Percentiles rank a stretch among this genome's conserved stretches.
Conservation (phyloP, 2,888 invertebrate genomes). For the Caenorhabditis sp. region DNA sequence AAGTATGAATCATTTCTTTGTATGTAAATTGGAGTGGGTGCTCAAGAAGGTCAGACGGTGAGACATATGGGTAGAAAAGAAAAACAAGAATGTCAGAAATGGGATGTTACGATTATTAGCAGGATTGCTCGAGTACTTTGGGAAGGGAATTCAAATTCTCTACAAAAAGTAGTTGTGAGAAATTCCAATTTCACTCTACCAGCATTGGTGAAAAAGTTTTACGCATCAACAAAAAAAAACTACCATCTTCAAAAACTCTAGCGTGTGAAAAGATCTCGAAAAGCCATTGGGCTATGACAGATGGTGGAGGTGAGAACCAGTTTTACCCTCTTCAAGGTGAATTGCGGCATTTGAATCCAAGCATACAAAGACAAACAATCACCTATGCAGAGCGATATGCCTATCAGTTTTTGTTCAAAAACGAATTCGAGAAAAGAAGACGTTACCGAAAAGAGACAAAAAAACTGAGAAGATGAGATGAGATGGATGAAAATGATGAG, state of each 20-base stretch:
- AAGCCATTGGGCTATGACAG: conserved; percentile 34
- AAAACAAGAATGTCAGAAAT: no score
- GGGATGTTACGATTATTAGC: no score
- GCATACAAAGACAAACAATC: conserved; percentile 28
- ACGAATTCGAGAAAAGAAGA: not conserved
- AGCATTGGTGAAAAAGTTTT: no score
- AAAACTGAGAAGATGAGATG: not conserved
- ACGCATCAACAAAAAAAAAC: conserved; percentile 21
- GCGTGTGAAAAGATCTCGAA: conserved; percentile 29
- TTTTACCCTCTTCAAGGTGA: conserved; percentile 20
- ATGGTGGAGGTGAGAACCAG: conserved; percentile 8
- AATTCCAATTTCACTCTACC: no score
- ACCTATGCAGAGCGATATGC: conserved; percentile 28
- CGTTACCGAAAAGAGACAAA: not conserved
- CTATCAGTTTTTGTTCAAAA: conserved; percentile 15
- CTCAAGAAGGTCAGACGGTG: conserved; percentile 1
- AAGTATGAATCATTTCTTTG: not conserved
- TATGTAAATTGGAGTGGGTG: conserved; percentile 5
- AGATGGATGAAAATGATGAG: conserved; percentile 1
- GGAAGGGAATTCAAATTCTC: no score
- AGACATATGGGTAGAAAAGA: not conserved
- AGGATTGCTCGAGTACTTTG: no score
- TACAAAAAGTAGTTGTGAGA: no score
- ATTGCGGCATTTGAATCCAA: conserved; percentile 25
- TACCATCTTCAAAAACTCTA: not conserved